Evolutionary conservation across 2,888 invertebrate species (phyloP), one percentile per base, ranked within the genome.

Genomic region (Sepioteuthis lessoniana): DNA sequence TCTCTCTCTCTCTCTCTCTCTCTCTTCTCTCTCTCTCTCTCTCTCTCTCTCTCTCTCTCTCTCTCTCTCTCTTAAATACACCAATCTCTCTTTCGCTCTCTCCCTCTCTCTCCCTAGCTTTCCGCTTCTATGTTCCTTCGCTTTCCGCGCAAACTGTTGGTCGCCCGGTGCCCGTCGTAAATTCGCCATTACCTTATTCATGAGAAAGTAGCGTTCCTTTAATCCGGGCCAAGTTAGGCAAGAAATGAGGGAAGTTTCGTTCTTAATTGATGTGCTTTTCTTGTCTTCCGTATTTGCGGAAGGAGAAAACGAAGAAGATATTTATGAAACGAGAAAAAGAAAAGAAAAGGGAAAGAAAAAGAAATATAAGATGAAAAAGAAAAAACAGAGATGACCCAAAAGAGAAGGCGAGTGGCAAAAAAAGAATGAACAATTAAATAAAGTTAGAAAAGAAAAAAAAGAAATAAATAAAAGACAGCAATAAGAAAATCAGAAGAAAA

Each of bases 121-220:
- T 35, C 76, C 76, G n/a, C n/a, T n/a, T 76, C 76, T n/a, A 76
- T 16, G n/a, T 76, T n/a, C n/a, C 76, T 16, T 76, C 76, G n/a
- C 76, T n/a, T n/a, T 76, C 76, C 13, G 76, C 0, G n/a, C 76
- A 76, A 76, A 76, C 76, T n/a, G 76, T 13, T 76, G n/a, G 76
- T 76, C 35, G 76, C n/a, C 13, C 76, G 76, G 16, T 76, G n/a
- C 76, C 76, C 16, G 25, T 13, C 76, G 16, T n/a, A 76, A 76
- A 76, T 76, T 76, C 76, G n/a, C 76, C 76, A 76, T 76, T 76
- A 76, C 76, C 76, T 76, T 76, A 76, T 76, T 76, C 76, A 76
- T 76, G 76, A 76, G 76, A 76, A 76, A 76, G n/a, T 35, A n/a
- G 16, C 76, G 76, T 76, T 76, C n/a, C 76, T n/a, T 76, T 76